phyloP scores from a whole-genome alignment of 2,113 vertebrate genomes.

The Paradoxurus hermaphroditus region DNA sequence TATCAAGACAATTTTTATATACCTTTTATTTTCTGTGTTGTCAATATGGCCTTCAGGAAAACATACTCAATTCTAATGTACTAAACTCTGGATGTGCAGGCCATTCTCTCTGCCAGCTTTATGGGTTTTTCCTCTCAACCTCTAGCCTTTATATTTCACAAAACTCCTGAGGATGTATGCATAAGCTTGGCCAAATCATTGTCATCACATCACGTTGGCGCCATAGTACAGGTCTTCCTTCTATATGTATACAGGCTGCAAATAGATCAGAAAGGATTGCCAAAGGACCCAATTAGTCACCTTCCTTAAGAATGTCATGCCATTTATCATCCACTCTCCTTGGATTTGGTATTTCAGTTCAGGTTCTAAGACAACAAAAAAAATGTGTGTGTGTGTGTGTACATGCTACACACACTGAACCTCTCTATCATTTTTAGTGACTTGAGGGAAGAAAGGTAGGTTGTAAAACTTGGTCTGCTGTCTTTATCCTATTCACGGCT shows the following conservation, averaged over 20 bases:
- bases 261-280: not conserved
- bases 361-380: not conserved
- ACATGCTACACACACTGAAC: not conserved
- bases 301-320: not conserved
- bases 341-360: not conserved
- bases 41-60: not conserved
- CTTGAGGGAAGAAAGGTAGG: not conserved
- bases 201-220: not conserved
- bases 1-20: not conserved
- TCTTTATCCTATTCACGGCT: not conserved
- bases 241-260: not conserved
- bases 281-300: not conserved
- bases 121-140: rapidly evolving
- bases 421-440: not conserved
- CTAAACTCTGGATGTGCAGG: not conserved
- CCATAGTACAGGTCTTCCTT: not conserved
- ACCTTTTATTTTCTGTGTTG: not conserved
- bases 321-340: not conserved
- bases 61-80: not conserved
- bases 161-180: not conserved
- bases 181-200: not conserved
- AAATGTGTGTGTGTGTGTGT: not conserved
- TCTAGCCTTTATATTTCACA: not conserved
- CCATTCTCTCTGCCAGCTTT: not conserved
- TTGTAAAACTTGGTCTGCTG: not conserved